Base-by-base conservation (phyloP, 2,888 invertebrate species). In the Alviniconcha strummeri region DNA sequence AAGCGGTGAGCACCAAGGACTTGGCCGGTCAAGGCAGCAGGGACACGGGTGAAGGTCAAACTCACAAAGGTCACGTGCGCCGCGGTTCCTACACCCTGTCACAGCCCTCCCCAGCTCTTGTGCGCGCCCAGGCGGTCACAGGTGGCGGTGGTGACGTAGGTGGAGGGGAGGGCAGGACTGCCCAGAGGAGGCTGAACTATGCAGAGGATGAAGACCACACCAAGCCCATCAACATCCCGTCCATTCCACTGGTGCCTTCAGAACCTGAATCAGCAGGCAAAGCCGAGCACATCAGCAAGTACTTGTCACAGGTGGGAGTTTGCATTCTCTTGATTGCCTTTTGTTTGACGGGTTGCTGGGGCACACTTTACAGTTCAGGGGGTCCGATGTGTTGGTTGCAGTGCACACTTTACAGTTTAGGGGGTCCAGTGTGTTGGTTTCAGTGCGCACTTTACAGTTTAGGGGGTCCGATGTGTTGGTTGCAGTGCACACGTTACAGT, bases 1-100 rank as follows among this genome's bases (percentile, higher is more conserved):
- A 13, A 13, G 60, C 13, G 60, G 60, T 60, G 60, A 60, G 13
- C 60, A 11, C 60, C 13, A 60, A 60, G 13, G 13, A 8, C 60
- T 8, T 13, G 13, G 60, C 60, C 60, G 13, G 13, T 4, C 60
- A 60, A 0, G 13, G 60, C 13, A 60, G 60, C 13, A 13, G 60
- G 60, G 60, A 8, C 9, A 13, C 17, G 57, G 13, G 19, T 76
- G 75, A 74, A 67, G 11, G 56, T 13, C 52, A 74, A 15, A 57
- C 57, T 36, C 77, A 57, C 19, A 82, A 57, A 69, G 77, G 76
- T 56, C 90, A 91, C 83, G 94, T 96, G 15, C 95, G 97, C 81
- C 96, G 96, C 90, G 96, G 96, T 86, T 97, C 97, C 0, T 97
- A 97, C 90, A 96, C 96, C 0, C 93, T 97, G 78, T 96, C 97